Percentiles rank a stretch among this genome's conserved stretches.
Conservation (phyloP, 2,797 vertebrate species). For the Schizothorax lantsangensis region DNA sequence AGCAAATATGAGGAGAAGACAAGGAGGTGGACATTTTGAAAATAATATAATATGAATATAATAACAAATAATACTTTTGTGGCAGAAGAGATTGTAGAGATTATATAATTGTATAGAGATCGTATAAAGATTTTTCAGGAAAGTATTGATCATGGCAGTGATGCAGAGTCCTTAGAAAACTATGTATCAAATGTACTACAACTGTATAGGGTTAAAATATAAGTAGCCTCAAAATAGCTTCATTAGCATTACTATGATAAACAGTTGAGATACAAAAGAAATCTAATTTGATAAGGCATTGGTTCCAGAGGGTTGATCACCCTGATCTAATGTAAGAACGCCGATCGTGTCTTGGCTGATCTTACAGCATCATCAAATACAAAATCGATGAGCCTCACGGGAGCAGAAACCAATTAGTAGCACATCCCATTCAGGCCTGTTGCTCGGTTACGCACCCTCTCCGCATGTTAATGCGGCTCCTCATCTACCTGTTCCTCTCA, state of each 20-base stretch:
- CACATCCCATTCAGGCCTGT: constrained; percentile 33
- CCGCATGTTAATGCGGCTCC: constrained; percentile 27
- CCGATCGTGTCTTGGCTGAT: constrained; percentile 39
- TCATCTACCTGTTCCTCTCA: constrained; percentile 28
- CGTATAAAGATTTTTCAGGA: neutral
- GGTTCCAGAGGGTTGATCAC: neutral
- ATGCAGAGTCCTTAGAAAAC: neutral
- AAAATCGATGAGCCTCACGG: constrained; percentile 38
- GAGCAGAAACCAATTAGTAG: constrained; percentile 45
- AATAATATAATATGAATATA: neutral
- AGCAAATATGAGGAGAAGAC: neutral
- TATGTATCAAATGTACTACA: neutral
- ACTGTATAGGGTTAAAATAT: neutral
- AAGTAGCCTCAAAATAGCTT: neutral
- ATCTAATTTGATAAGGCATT: neutral
- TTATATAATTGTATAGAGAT: neutral
- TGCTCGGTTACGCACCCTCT: constrained; percentile 31
- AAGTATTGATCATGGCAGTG: neutral
- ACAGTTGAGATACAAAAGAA: neutral
- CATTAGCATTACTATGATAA: neutral
- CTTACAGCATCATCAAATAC: constrained; percentile 30
- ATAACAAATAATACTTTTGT: neutral
- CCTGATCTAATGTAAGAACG: constrained; percentile 33
- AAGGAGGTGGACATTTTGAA: neutral
- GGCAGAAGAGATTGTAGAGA: neutral